Percentiles rank a stretch among this genome's conserved stretches.
Evolutionary conservation across 1,140 invertebrate genomes (phyloP).

Genomic region (Elysia chlorotica): DNA sequence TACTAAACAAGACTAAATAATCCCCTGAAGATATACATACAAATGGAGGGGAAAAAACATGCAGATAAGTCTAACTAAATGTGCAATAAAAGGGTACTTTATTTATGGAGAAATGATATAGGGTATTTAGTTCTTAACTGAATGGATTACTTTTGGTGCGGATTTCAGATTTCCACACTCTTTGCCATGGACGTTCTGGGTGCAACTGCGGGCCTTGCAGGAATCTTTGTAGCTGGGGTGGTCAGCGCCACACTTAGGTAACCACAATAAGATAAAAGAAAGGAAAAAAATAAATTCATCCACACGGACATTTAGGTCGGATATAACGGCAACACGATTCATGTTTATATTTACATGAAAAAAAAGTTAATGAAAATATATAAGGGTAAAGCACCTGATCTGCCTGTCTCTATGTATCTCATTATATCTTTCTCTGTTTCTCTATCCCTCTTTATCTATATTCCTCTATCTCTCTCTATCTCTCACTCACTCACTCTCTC

Average conservation of each 20-base stretch:
- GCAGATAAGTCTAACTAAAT: neutral
- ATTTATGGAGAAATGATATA: neutral
- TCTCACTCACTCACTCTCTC: too few species aligned
- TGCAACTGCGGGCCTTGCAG: constrained; percentile 74
- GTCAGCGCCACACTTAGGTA: constrained; percentile 83
- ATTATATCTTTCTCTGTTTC: too few species aligned
- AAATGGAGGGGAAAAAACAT: neutral
- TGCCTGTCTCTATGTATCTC: too few species aligned
- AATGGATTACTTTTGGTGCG: neutral
- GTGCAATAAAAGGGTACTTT: neutral
- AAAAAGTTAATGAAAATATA: too few species aligned
- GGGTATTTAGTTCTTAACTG: neutral
- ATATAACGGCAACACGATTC: too few species aligned
- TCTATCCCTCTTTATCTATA: too few species aligned
- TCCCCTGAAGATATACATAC: neutral
- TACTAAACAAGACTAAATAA: neutral
- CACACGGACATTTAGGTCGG: too few species aligned
- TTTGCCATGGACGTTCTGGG: constrained; percentile 83
- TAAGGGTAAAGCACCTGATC: too few species aligned
- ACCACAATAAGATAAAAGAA: too few species aligned
- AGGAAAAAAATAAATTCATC: too few species aligned
- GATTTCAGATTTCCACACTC: constrained; percentile 75
- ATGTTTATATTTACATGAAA: too few species aligned
- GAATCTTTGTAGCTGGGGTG: constrained; percentile 87
- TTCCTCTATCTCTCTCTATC: too few species aligned